Percentiles rank a stretch among this genome's conserved stretches.
phyloP scores from a whole-genome alignment of 1,140 invertebrate genomes.

The Pogonomyrmex barbatus region DNA sequence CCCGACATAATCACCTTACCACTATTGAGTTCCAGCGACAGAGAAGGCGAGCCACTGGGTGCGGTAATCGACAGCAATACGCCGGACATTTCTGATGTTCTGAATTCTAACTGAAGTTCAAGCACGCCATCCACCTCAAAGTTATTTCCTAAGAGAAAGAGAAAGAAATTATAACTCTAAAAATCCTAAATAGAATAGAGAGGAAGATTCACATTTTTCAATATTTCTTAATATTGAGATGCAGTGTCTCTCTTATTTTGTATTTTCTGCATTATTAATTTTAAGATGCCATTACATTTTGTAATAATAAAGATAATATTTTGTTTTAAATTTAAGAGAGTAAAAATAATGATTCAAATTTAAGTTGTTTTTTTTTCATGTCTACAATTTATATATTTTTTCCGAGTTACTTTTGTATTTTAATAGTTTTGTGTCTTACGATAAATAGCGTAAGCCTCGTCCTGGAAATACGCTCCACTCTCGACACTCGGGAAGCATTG shows the following conservation, averaged over 20 bases:
- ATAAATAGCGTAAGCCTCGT: conserved; percentile 93
- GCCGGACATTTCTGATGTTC: conserved; percentile 93
- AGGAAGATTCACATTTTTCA: not conserved
- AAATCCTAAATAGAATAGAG: not conserved
- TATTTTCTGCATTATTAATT: not conserved
- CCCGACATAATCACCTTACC: conserved; percentile 92
- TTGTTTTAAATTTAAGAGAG: conserved; percentile 1
- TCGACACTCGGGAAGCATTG: conserved; percentile 96
- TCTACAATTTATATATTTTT: not conserved
- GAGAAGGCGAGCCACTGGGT: conserved; percentile 88
- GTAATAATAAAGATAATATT: not conserved
- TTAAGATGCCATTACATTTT: not conserved
- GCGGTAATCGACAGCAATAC: conserved; percentile 92
- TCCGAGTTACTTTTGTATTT: not conserved
- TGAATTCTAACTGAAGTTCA: conserved; percentile 93
- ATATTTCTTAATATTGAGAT: not conserved
- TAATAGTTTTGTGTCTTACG: conserved; percentile 87
- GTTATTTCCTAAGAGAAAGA: conserved; percentile 88
- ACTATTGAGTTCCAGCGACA: conserved; percentile 92
- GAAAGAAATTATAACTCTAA: conserved; percentile 30
- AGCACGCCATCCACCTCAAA: conserved; percentile 90
- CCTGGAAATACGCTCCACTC: conserved; percentile 94
- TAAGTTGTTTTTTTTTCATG: not conserved
- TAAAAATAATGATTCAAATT: not conserved
- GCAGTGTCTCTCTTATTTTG: not conserved